Conservation (phyloP, 2,797 vertebrate species). For the Pangasius mekongensis region DNA sequence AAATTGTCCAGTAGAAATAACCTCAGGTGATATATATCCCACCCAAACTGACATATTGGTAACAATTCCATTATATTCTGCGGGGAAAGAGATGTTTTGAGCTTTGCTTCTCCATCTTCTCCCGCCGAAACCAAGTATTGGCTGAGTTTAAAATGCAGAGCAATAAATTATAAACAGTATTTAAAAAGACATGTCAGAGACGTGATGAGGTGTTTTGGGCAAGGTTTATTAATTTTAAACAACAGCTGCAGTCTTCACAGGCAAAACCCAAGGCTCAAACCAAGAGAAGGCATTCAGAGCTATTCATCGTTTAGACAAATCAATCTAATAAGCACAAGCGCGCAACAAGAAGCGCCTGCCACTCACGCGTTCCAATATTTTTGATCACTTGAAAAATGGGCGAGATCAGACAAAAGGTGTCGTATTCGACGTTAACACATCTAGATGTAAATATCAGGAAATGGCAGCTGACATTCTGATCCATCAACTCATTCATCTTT, state of each 20-base stretch:
- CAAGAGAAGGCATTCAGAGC: not conserved
- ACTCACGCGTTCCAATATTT: not conserved
- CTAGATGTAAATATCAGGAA: not conserved
- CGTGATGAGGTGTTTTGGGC: not conserved
- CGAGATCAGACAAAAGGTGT: too few relatives aligned
- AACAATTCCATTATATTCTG: not conserved
- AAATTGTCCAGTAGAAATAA: slow-evolving; percentile 9
- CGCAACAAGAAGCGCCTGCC: not conserved
- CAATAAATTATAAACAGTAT: not conserved
- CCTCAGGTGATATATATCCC: not conserved
- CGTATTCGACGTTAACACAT: too few relatives aligned
- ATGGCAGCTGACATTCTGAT: not conserved
- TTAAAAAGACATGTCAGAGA: not conserved
- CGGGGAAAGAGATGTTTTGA: not conserved
- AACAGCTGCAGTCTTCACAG: not conserved
- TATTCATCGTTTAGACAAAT: not conserved
- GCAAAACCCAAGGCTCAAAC: not conserved
- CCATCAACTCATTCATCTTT: not conserved
- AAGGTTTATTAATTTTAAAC: not conserved
- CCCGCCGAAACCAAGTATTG: not conserved
- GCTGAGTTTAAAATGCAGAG: not conserved
- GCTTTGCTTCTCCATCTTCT: not conserved
- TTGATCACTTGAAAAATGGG: not conserved
- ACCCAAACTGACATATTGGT: not conserved
- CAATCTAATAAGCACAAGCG: not conserved